Percentiles rank a stretch among this genome's conserved stretches.
phyloP scores from a whole-genome alignment of 1,140 invertebrate species.

The Penaeus chinensis region DNA sequence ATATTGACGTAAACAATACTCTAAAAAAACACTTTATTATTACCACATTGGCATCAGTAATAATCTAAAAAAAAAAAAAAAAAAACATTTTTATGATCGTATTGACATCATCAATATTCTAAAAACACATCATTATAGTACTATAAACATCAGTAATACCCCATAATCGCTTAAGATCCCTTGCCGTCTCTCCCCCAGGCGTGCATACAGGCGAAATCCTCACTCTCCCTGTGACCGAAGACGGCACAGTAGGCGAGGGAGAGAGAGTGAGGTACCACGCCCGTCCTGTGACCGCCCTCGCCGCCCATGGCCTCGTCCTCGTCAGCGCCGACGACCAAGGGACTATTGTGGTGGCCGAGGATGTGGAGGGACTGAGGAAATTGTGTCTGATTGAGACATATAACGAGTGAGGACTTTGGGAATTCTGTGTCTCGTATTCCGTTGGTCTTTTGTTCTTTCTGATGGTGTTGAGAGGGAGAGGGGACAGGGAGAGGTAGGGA shows the following conservation, averaged over 20 bases:
- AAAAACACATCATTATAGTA: not conserved
- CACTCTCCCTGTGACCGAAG: not conserved
- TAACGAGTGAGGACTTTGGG: too few species aligned
- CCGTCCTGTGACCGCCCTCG: slow-evolving; percentile 44
- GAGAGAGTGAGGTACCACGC: slow-evolving; percentile 42
- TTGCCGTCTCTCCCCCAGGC: not conserved
- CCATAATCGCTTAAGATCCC: not conserved
- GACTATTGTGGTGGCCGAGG: slow-evolving; percentile 24
- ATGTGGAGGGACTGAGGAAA: slow-evolving; percentile 14
- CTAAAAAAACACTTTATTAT: too few species aligned
- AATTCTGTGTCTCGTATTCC: too few species aligned
- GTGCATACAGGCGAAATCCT: slow-evolving; percentile 47
- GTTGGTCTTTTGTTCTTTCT: too few species aligned
- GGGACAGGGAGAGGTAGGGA: too few species aligned
- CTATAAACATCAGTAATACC: not conserved
- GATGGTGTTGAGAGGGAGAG: too few species aligned
- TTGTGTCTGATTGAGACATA: slow-evolving; percentile 29
- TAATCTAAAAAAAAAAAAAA: too few species aligned
- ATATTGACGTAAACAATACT: too few species aligned
- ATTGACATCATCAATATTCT: not conserved
- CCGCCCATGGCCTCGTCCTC: slow-evolving; percentile 36
- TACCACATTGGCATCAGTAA: too few species aligned
- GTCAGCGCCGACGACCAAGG: slow-evolving; percentile 43
- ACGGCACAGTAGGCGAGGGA: not conserved
- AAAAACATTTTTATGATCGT: too few species aligned